phyloP scores from a whole-genome alignment of 1,140 invertebrate genomes.

The Xylocopa sonorina region DNA sequence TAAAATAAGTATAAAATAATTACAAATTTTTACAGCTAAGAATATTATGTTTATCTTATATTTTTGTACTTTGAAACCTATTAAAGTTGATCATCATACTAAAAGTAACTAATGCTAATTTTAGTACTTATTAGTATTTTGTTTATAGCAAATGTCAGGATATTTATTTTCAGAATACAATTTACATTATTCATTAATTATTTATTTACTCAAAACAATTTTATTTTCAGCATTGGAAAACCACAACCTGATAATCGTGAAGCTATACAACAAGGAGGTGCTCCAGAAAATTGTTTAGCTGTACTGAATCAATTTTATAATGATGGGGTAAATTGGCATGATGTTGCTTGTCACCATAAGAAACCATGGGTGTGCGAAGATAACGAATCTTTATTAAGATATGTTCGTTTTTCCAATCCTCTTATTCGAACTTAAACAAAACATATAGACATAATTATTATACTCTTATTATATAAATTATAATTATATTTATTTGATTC shows the following conservation, averaged over 20 bases:
- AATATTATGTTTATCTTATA: background rate
- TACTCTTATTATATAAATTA: background rate
- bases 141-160: too few species aligned
- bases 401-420: conserved; percentile 90
- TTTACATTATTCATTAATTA: too few species aligned
- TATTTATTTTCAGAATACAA: too few species aligned
- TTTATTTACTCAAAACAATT: background rate
- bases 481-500: background rate
- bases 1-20: background rate
- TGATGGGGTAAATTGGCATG: conserved; percentile 93
- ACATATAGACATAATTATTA: background rate
- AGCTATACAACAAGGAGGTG: conserved; percentile 89
- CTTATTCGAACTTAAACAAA: conserved; percentile 85
- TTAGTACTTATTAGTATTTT: too few species aligned
- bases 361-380: conserved; percentile 93
- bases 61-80: too few species aligned
- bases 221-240: conserved; percentile 84
- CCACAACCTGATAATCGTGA: conserved; percentile 93
- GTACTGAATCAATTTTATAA: conserved; percentile 93
- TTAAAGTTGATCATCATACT: too few species aligned
- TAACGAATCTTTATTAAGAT: conserved; percentile 90
- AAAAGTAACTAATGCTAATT: too few species aligned
- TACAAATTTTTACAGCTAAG: background rate
- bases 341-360: conserved; percentile 92
- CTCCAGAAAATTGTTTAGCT: conserved; percentile 90